Percentiles rank a stretch among this genome's conserved stretches.
phyloP scores from a whole-genome alignment of 2,888 invertebrate genomes.

The Lasioglossum morio region DNA sequence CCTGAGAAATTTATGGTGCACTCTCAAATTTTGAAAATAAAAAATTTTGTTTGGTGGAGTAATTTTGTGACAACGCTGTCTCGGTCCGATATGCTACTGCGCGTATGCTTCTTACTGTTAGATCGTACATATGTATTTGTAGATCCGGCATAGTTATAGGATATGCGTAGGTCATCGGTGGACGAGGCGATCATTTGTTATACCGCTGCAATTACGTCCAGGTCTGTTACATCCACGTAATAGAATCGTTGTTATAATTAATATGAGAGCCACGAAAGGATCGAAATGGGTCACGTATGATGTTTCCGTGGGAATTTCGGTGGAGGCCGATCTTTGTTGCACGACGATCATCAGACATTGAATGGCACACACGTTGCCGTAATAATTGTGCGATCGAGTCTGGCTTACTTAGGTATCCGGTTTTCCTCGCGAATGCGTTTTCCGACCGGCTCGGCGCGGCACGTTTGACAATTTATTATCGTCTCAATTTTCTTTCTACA shows the following conservation, averaged over 20 bases:
- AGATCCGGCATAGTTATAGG: too few relatives aligned
- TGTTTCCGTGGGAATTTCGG: conserved; percentile 39
- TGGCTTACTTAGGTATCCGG: not conserved
- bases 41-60: too few relatives aligned
- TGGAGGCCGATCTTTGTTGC: conserved; percentile 47
- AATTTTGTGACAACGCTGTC: too few relatives aligned
- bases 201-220: conserved; percentile 2
- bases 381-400: conserved; percentile 1
- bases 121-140: too few relatives aligned
- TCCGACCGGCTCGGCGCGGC: not conserved
- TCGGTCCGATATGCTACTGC: too few relatives aligned
- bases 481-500: too few relatives aligned
- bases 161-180: too few relatives aligned
- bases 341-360: conserved; percentile 3
- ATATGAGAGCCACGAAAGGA: conserved; percentile 27
- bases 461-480: too few relatives aligned
- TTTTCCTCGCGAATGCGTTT: not conserved
- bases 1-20: too few relatives aligned
- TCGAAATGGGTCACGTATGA: conserved; percentile 26
- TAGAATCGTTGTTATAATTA: conserved; percentile 37
- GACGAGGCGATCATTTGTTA: not conserved
- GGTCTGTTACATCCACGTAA: conserved; percentile 14
- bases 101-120: too few relatives aligned
- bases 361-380: not conserved
- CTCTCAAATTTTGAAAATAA: too few relatives aligned